phyloP scores from a whole-genome alignment of 2,113 vertebrate species.

The Zosterops borbonicus region DNA sequence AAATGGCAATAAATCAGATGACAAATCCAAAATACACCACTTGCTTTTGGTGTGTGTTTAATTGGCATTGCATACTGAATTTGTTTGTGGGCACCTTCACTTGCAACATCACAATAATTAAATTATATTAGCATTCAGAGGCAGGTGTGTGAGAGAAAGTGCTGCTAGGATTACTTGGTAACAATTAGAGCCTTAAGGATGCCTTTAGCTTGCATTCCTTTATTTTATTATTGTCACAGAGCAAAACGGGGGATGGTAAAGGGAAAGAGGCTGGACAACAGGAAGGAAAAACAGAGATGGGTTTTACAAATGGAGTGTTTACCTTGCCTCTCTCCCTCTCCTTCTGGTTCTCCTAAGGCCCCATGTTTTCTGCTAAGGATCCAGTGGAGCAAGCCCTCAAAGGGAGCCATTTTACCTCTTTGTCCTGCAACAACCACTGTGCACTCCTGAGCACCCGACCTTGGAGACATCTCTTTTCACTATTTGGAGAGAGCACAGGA shows the following conservation, averaged over 20 bases:
- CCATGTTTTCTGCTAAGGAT: background rate
- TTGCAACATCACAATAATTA: slow-evolving; percentile 32
- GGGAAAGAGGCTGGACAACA: background rate
- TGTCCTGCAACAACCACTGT: background rate
- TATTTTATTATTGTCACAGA: background rate
- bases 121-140: background rate
- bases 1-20: background rate
- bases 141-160: background rate
- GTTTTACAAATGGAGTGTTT: background rate
- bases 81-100: slow-evolving; percentile 4
- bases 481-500: background rate
- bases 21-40: background rate
- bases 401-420: background rate
- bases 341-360: background rate
- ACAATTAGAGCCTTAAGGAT: background rate
- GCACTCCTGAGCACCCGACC: background rate
- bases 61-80: slow-evolving; percentile 1
- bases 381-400: background rate
- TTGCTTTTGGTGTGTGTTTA: background rate
- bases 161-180: background rate
- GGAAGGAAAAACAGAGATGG: background rate
- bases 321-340: background rate
- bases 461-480: background rate
- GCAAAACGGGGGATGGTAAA: background rate
- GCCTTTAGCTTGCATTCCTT: background rate